These are phyloP conservation scores for Protomyctophum bolini DNA, from an alignment of 2,113 vertebrate species.

Conservation along the genomic window DNA sequence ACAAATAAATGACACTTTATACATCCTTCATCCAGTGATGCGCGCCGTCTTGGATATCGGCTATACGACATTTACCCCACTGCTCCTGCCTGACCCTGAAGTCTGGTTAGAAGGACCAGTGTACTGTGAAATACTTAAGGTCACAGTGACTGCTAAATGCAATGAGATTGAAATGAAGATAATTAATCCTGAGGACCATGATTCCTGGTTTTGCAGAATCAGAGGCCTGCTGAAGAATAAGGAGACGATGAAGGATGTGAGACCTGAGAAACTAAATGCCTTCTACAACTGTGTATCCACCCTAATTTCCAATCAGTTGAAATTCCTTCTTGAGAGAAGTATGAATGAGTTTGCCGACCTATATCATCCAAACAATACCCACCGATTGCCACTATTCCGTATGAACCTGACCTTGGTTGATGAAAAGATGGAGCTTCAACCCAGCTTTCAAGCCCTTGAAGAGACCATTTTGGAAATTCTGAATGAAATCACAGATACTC, in stretches of 20 bases:
- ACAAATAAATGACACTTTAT: constrained; percentile 76
- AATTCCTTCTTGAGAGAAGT: constrained; percentile 82
- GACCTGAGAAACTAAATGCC: constrained; percentile 78
- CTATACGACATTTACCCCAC: constrained; percentile 73
- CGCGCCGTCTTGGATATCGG: constrained; percentile 78
- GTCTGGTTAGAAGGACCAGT: constrained; percentile 59
- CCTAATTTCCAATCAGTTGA: constrained; percentile 94
- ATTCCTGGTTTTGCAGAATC: constrained; percentile 87
- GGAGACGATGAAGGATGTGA: constrained; percentile 74
- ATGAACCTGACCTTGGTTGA: constrained; percentile 91
- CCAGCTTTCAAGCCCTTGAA: constrained; percentile 87
- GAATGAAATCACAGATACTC: constrained; percentile 78
- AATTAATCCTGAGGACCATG: constrained; percentile 61
- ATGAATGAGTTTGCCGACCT: constrained; percentile 84
- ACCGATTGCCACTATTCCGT: constrained; percentile 84
- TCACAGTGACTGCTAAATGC: constrained; percentile 82
- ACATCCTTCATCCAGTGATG: constrained; percentile 83
- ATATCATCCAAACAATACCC: constrained; percentile 78
- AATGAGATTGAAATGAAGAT: constrained; percentile 84
- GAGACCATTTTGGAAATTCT: constrained; percentile 82
- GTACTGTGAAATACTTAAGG: constrained; percentile 81
- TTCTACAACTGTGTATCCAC: constrained; percentile 87
- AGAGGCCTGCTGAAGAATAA: constrained; percentile 82
- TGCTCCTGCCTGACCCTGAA: constrained; percentile 73
- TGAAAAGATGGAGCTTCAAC: constrained; percentile 92